These are phyloP conservation scores for Panulirus ornatus DNA, from an alignment of 1,140 invertebrate genomes.

Conservation along the genomic window DNA sequence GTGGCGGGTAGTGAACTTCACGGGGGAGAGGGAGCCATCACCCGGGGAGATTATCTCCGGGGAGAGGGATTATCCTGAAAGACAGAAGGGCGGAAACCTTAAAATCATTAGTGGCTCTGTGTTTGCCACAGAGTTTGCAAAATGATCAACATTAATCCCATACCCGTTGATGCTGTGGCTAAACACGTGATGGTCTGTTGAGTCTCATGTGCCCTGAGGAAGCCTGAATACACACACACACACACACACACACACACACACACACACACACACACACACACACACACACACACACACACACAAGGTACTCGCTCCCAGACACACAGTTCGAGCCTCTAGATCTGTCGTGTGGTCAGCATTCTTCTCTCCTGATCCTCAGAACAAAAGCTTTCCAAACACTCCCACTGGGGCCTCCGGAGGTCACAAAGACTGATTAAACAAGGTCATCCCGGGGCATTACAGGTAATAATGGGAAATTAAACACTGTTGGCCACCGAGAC, in stretches of 20 bases:
- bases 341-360: neutral
- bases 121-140: no score
- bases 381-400: constrained; percentile 10
- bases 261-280: constrained; percentile 2
- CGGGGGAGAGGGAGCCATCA: no score
- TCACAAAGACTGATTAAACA: constrained; percentile 39
- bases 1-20: no score
- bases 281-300: constrained; percentile 12
- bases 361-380: neutral
- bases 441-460: constrained; percentile 49
- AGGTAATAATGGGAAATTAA: constrained; percentile 45
- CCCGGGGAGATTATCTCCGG: no score
- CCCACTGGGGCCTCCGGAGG: neutral
- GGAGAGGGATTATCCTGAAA: no score
- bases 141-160: no score
- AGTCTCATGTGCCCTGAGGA: neutral
- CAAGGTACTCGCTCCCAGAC: neutral
- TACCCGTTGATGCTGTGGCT: no score
- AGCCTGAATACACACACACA: no score
- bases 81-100: no score
- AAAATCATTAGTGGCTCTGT: no score
- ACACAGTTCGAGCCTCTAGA: neutral
- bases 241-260: constrained; percentile 7
- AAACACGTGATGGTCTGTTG: no score
- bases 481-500: constrained; percentile 1